Base-by-base conservation (phyloP, 2,888 invertebrate species). In the Rhogogaster chlorosoma region DNA sequence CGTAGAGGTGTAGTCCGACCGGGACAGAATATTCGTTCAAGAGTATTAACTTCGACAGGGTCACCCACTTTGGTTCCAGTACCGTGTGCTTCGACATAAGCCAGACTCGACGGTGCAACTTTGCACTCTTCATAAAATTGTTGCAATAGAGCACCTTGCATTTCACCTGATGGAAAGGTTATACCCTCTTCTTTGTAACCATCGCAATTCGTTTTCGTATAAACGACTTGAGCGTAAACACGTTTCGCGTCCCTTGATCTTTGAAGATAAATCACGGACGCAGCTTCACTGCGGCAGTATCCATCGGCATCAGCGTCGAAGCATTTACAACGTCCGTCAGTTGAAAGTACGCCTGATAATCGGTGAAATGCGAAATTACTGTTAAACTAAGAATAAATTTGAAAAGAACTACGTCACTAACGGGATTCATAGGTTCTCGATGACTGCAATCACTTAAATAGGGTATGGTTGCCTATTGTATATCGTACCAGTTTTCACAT, bases 261-360 rank as follows among this genome's bases (percentile, higher is more conserved):
- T 92, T 98, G 98, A 26, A 98, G 91, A 89, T 96, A 95, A 53
- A 96, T 90, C 0, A 96, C 96, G 4, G 95, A 95, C 3, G 97
- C 94, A 0, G 97, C 96, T 93, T 98, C 98, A 15, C 97, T 96
- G n/a, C 98, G 95, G 0, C 96, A 96, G 89, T 98, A 98, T 0
- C 98, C 98, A 89, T 96, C 95, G 26, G 97, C 97, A 80, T 95
- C 95, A 87, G 96, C 96, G 93, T 99, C 99, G 92, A 99, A 99
- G 64, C 97, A 96, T 91, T 98, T 98, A 93, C 53, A 53, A n/a
- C 53, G 7, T 53, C n/a, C n/a, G n/a, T 53, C 53, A n/a, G 53
- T 2, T 6, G 53, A 53, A n/a, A 53, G 53, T 53, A n/a, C n/a
- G 53, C 53, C 53, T 53, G 10, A 45, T 12, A 45, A 10, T 12